Percentiles rank a stretch among this genome's conserved stretches.
Evolutionary conservation across 2,888 invertebrate genomes (phyloP).

Genomic region (Lasioglossum oenotherae): DNA sequence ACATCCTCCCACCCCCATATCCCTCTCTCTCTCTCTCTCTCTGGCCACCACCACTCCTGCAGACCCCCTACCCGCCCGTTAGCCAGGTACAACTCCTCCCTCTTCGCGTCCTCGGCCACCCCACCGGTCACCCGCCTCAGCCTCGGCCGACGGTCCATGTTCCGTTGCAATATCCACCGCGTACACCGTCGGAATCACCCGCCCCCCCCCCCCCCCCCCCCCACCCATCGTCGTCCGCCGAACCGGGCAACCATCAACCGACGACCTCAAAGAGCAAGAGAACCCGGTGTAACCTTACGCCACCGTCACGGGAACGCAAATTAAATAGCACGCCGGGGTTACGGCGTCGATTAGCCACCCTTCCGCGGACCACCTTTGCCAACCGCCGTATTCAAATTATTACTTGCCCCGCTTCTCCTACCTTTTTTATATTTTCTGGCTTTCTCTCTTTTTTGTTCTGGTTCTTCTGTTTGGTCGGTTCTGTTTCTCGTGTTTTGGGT

Average conservation of each 20-base stretch:
- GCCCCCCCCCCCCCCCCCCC: slow-evolving; percentile 3
- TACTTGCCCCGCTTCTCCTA: neutral
- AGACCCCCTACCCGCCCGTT: neutral
- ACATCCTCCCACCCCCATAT: neutral
- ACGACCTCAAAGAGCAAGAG: slow-evolving; percentile 64
- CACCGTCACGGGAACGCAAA: slow-evolving; percentile 53
- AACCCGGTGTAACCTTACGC: slow-evolving; percentile 64
- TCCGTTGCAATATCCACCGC: slow-evolving; percentile 45
- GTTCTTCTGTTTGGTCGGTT: neutral
- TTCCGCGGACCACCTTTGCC: neutral
- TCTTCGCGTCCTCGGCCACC: slow-evolving; percentile 13
- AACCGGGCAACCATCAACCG: slow-evolving; percentile 49
- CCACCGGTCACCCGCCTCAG: slow-evolving; percentile 6
- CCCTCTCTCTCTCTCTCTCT: neutral
- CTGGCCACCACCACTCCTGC: neutral
- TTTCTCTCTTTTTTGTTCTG: neutral
- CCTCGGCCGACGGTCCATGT: slow-evolving; percentile 29
- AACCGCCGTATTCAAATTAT: slow-evolving; percentile 1
- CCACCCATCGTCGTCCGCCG: neutral
- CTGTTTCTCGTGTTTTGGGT: neutral
- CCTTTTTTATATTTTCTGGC: neutral
- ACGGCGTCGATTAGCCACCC: slow-evolving; percentile 47
- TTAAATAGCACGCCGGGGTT: slow-evolving; percentile 62
- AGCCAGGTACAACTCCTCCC: slow-evolving; percentile 47
- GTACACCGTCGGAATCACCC: slow-evolving; percentile 42